phyloP scores from a whole-genome alignment of 2,113 vertebrate species.

The Genyomyrus donnyi region DNA sequence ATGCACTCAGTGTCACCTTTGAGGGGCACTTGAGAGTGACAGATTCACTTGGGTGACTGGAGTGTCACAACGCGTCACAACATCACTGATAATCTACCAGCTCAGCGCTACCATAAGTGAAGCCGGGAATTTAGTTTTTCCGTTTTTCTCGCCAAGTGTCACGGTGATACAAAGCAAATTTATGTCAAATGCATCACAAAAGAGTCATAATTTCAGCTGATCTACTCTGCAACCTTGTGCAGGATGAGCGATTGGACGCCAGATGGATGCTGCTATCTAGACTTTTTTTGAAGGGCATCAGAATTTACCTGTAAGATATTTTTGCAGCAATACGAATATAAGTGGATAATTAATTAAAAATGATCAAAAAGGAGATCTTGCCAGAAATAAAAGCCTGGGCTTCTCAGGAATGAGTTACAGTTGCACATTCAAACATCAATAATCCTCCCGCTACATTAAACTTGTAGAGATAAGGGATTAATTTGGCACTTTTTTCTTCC shows the following conservation, averaged over 20 bases:
- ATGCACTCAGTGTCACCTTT: neutral
- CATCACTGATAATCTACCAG: neutral
- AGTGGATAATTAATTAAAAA: neutral
- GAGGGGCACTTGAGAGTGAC: neutral
- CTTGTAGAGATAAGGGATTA: conserved; percentile 10
- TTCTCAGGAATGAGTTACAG: neutral
- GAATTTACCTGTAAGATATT: neutral
- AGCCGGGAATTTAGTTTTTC: neutral
- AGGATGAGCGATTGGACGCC: neutral
- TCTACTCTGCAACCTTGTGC: neutral
- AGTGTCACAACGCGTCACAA: neutral
- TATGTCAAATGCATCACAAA: neutral
- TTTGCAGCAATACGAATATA: neutral
- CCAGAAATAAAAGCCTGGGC: neutral
- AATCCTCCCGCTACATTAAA: conserved; percentile 8
- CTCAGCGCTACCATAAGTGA: neutral
- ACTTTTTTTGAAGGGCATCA: neutral
- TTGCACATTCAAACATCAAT: conserved; percentile 12
- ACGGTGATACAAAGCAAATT: neutral
- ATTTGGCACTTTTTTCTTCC: neutral
- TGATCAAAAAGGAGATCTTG: neutral
- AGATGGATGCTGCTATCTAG: neutral
- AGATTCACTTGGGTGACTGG: neutral
- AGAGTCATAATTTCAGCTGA: neutral
- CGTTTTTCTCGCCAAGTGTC: neutral